phyloP scores from a whole-genome alignment of 2,113 vertebrate genomes.

The Eretmochelys imbricata region DNA sequence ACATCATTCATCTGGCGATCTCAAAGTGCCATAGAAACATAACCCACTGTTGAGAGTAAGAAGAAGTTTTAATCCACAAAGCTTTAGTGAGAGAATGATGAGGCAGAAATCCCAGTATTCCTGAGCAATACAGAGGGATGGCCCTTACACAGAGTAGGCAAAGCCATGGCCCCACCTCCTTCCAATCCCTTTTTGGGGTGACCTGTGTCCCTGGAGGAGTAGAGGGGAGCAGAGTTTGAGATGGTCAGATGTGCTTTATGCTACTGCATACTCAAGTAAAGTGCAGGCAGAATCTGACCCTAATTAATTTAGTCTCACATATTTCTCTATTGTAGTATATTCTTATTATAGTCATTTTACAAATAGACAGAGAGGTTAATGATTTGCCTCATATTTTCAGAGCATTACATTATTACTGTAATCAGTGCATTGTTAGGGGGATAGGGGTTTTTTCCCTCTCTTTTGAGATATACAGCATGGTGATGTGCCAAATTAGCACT shows the following conservation, averaged over 20 bases:
- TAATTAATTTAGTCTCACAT: background rate
- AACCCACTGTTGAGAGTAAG: constrained; percentile 12
- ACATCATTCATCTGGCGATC: constrained; percentile 55
- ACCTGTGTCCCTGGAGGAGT: background rate
- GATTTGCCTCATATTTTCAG: background rate
- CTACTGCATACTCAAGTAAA: background rate
- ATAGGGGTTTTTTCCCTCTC: background rate
- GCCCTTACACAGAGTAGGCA: constrained; percentile 18
- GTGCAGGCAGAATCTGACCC: background rate
- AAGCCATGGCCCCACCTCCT: background rate
- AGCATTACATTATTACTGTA: background rate
- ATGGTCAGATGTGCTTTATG: background rate
- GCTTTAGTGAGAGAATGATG: background rate
- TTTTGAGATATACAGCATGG: constrained; percentile 22
- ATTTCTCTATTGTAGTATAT: background rate
- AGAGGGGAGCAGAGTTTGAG: background rate
- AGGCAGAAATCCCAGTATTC: background rate
- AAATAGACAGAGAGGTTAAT: constrained; percentile 2
- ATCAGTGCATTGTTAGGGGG: background rate
- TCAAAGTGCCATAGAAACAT: constrained; percentile 17
- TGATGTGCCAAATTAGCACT: background rate
- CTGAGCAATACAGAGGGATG: background rate
- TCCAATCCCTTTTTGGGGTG: background rate
- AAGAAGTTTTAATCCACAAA: background rate
- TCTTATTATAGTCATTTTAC: constrained; percentile 6